Evolutionary conservation across 1,140 invertebrate species (phyloP), one percentile per base, ranked within the genome.

Genomic region (Drosophila takahashii): DNA sequence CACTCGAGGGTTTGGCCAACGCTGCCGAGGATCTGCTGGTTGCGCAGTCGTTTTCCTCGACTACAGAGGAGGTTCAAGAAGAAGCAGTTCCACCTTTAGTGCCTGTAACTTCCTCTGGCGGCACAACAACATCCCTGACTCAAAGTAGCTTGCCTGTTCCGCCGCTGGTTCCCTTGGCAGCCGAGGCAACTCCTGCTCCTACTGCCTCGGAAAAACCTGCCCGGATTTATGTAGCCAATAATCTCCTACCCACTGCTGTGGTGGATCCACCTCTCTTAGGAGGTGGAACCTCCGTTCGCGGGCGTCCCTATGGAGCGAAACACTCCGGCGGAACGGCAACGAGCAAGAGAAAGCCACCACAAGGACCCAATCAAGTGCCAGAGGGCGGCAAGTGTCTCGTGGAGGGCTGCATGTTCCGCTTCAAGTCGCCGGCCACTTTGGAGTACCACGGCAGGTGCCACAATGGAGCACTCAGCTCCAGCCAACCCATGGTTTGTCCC

Each of bases 401-500:
- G 3, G 73, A 86, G 9, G 91, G 90, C n/a, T 92, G 91, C 64
- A 90, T 89, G 66, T 91, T 91, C 56, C 73, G 91, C 0, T 92
- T 92, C 42, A 92, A 91, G 52, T 81, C 86, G 1, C 71, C 91
- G 4, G 89, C 93, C 26, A 94, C 93, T 22, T 58, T 94, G 10
- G 78, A 92, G n/a, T 94, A 94, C 70, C 94, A 94, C 57, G 93
- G 92, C 5, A 93, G 93, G 56, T 96, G 95, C 77, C 96, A 96
- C 90, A 92, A 92, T 18, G 79, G 71, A 6, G n/a, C 47, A 36
- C 89, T 90, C n/a, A 85, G 87, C n/a, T 74, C 65, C 0, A 53
- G 69, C 4, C 90, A 86, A 11, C 92, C 93, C 18, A 94, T 96
- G 70, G 91, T 92, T 10, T 97, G 96, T 92, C 94, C 94, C 1